Base-by-base conservation (phyloP, 1,140 invertebrate genomes). In the Drosophila leontia region DNA sequence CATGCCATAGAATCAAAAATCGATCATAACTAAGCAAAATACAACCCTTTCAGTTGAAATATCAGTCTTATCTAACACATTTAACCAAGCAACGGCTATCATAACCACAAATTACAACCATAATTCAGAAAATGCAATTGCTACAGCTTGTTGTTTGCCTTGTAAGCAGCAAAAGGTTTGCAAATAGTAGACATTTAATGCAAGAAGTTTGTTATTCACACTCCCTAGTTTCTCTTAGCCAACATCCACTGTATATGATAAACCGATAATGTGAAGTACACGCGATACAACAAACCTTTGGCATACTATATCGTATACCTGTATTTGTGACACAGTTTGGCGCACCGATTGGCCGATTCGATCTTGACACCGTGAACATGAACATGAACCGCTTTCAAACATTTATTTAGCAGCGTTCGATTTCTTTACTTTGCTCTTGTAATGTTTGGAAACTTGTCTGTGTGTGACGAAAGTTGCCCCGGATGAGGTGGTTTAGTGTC, bases 311-410 rank as follows among this genome's bases (percentile, higher is more conserved):
- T 19, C 19, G 19, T 23, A 50, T 37, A 70, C 44, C 42, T 39
- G 69, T 70, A 58, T 69, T 23, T 60, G 53, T 72, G 69, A 72
- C 69, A 72, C 48, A 72, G 69, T 71, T 72, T 57, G 53, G 42
- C 67, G 55, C 34, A 55, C 34, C 53, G 53, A 55, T 55, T 55
- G 53, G 35, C 45, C 67, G 45, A 17, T 72, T 72, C 39, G 69
- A 51, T 72, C 69, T 72, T 72, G 69, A 72, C 69, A 72, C 69
- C 68, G 58, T 72, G 63, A 67, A 65, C 63, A 65, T 65, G 67
- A 68, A 68, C 68, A 63, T 63, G 61, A 68, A 68, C 44, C 65
- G 65, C 65, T 68, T 68, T 68, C 65, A 26, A 68, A 26, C 65
- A 51, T 67, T 32, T 41, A 68, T 51, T 32, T 41, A 71, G 51